phyloP scores from a whole-genome alignment of 2,113 vertebrate species.

The Apus apus region DNA sequence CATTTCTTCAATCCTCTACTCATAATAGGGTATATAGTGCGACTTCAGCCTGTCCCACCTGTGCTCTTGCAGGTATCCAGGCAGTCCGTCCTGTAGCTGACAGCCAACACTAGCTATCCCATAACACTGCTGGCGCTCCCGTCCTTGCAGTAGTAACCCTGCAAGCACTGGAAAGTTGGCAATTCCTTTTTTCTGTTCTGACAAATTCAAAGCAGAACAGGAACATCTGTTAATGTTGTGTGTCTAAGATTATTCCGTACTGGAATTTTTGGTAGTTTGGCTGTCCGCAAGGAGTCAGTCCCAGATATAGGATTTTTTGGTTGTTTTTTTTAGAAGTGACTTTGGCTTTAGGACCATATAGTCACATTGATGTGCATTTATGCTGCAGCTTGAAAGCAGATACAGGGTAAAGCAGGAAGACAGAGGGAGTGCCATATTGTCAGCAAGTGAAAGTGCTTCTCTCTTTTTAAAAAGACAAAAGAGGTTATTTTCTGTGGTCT shows the following conservation, averaged over 20 bases:
- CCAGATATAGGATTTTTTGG: background rate
- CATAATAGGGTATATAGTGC: background rate
- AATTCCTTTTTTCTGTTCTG: slow-evolving; percentile 16
- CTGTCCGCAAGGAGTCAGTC: background rate
- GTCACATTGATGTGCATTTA: background rate
- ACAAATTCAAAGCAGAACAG: background rate
- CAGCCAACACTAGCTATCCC: background rate
- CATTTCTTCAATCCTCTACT: background rate
- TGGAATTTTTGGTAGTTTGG: background rate
- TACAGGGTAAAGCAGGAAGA: slow-evolving; percentile 29
- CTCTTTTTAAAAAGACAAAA: background rate
- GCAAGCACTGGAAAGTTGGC: slow-evolving; percentile 15
- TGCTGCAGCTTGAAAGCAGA: slow-evolving; percentile 13
- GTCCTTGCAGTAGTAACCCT: background rate
- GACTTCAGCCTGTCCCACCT: background rate
- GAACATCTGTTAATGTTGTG: background rate
- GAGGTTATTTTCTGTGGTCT: background rate
- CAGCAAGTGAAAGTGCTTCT: background rate
- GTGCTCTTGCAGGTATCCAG: background rate
- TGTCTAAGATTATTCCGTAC: background rate
- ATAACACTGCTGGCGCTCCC: background rate
- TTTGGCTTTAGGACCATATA: background rate
- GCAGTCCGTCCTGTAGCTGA: background rate
- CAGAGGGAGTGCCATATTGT: background rate
- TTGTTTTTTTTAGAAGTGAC: background rate